These are phyloP conservation scores for Chrysogorgia sp. DNA, from an alignment of 92 coral and sea anemone species.

Conservation along the genomic window DNA sequence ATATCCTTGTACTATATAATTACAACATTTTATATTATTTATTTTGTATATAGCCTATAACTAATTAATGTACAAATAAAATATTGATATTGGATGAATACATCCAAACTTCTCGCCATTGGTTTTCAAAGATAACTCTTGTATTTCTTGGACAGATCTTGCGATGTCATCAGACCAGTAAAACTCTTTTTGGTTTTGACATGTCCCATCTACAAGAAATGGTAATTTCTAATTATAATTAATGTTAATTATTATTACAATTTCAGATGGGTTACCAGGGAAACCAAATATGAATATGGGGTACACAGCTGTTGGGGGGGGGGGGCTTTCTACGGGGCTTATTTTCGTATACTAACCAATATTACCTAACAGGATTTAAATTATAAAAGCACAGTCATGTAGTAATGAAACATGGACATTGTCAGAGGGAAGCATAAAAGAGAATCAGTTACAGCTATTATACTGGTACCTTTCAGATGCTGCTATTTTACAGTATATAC, in stretches of 20 bases:
- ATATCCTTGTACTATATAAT: no score
- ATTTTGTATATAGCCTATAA: no score
- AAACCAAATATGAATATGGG: background rate
- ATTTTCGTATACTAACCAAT: no score
- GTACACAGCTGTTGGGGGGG: no score
- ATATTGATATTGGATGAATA: slow-evolving; percentile 39
- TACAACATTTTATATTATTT: no score
- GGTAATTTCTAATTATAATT: background rate
- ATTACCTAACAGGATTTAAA: background rate
- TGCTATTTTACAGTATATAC: slow-evolving; percentile 35
- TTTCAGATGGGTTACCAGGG: background rate
- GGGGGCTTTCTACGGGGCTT: no score
- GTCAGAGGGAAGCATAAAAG: no score
- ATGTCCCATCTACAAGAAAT: slow-evolving; percentile 56
- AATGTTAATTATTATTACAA: background rate
- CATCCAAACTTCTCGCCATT: slow-evolving; percentile 42
- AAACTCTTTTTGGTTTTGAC: slow-evolving; percentile 48
- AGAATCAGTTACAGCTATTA: background rate
- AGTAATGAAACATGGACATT: background rate
- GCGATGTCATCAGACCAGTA: slow-evolving; percentile 39
- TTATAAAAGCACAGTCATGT: background rate
- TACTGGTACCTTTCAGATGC: slow-evolving; percentile 34
- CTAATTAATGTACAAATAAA: no score
- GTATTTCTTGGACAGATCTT: slow-evolving; percentile 47
- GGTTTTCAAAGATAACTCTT: slow-evolving; percentile 33